Percentiles rank a stretch among this genome's conserved stretches.
Conservation (phyloP, 23 tunicate species). For the Styela plicata region DNA sequence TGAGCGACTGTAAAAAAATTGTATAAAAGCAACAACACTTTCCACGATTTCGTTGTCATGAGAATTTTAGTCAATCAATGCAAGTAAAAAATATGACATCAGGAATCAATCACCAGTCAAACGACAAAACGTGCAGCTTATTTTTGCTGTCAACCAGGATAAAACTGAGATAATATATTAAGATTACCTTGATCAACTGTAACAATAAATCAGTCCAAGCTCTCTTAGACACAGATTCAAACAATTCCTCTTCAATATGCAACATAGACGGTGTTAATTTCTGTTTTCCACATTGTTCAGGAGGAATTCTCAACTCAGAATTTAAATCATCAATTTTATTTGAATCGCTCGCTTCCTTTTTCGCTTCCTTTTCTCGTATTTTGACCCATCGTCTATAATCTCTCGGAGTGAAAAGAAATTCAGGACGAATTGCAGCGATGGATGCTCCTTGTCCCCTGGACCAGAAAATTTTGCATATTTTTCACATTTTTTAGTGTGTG, state of each 20-base stretch:
- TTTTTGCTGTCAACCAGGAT: too few relatives aligned
- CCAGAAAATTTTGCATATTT: too few relatives aligned
- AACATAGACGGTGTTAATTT: slow-evolving; percentile 31
- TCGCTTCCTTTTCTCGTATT: slow-evolving; percentile 52
- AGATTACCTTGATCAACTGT: slow-evolving; percentile 67
- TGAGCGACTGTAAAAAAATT: too few relatives aligned
- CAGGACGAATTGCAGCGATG: slow-evolving; percentile 88
- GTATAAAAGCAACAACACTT: too few relatives aligned
- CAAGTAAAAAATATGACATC: too few relatives aligned
- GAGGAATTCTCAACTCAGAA: background rate
- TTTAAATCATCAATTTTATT: background rate
- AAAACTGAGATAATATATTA: background rate
- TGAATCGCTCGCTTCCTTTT: slow-evolving; percentile 13
- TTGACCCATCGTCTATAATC: slow-evolving; percentile 91
- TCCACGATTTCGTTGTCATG: too few relatives aligned
- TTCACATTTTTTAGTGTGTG: too few relatives aligned
- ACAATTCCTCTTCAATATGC: slow-evolving; percentile 78
- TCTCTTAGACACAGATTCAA: slow-evolving; percentile 78
- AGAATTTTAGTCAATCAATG: too few relatives aligned
- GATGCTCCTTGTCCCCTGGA: slow-evolving; percentile 90
- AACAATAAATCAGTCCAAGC: slow-evolving; percentile 93
- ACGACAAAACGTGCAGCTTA: background rate
- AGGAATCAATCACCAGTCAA: too few relatives aligned
- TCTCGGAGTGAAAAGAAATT: slow-evolving; percentile 71
- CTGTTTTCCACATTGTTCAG: background rate